Evolutionary conservation across 2,797 vertebrate genomes (phyloP), one percentile per base, ranked within the genome.

Genomic region (Dicrostonyx torquatus): DNA sequence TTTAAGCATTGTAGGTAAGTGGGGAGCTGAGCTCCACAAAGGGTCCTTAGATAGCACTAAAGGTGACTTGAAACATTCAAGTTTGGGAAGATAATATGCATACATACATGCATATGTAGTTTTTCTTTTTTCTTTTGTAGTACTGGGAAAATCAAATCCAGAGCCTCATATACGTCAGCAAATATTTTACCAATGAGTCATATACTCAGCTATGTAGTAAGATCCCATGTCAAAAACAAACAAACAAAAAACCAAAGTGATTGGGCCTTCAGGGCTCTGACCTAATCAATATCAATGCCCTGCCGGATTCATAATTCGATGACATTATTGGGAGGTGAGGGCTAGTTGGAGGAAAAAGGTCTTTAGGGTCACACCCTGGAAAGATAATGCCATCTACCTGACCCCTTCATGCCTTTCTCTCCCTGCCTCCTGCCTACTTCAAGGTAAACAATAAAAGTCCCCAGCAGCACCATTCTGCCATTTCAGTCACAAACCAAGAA

Each of bases 31-130:
- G 15, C 83, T 88, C 78, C 64, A 92, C n/a, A 76, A 90, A 60
- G 22, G 29, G 29, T 34, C 78, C 70, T 82, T 45, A 17, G 73
- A 24, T 62, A 94, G 53, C 48, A 75, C 68, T 1, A 12, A 91
- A 89, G 87, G 73, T 45, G 75, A 68, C 66, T 70, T 1, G 26
- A 94, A 86, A 77, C 66, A 82, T 83, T 95, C 87, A 87, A 48
- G 70, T 87, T 88, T 92, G 64, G 89, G 78, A 88, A 87, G 85
- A 62, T 24, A 48, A 14, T 70, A 20, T 58, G n/a, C n/a, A n/a
- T 34, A 34, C 72, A 14, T 50, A 53, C 5, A 26, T 13, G 18
- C 5, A 26, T 20, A 17, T 2, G 26, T 8, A 17, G 31, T 82
- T 26, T 31, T 5, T 17, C 15, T 40, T 73, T n/a, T 55, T 87